Evolutionary conservation across 1,140 invertebrate genomes (phyloP), one percentile per base, ranked within the genome.

Genomic region (Phthorimaea operculella): DNA sequence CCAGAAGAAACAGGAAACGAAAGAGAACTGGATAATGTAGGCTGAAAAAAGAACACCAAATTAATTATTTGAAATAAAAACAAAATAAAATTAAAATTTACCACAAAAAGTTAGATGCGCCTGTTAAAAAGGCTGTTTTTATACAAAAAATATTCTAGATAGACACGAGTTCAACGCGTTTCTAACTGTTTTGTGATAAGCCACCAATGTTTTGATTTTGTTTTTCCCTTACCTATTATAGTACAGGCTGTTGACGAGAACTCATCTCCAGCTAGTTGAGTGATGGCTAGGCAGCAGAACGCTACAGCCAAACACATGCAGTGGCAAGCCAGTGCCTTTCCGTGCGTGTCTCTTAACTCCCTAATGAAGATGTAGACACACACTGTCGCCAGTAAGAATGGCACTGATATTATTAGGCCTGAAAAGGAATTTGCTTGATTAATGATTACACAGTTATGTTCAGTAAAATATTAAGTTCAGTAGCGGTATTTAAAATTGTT

Each of bases 1-100:
- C 91, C 91, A 93, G 61, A 89, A 90, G 70, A 92, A 92, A 57
- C 90, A 89, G 2, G 89, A 86, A 6, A 92, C 76, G 68, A 91
- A 91, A 53, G 90, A 91, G 66, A 90, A 92, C 70, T 92, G 91
- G 53, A 90, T 87, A 34, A 87, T 72, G 18, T 90, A 84, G 0
- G 88, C 90, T 81, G 89, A 54, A 87, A 86, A 73, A 74, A 76
- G 36, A 39, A 9, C 36, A 39, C 36, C 10, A 5, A 12, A 4
- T 39, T 4, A 39, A 4, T 39, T 12, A 10, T n/a, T 5, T 39
- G 3, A 3, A 5, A 5, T 39, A 9, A 39, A 39, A 39, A 6
- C 6, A 28, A 39, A 39, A 39, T 39, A 39, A 12, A 12, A 12
- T 2, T 39, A n/a, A n/a, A n/a, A n/a, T n/a, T n/a, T n/a, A n/a